Evolutionary conservation across 2,113 vertebrate species (phyloP).

Genomic region (Ageneiosus marmoratus): DNA sequence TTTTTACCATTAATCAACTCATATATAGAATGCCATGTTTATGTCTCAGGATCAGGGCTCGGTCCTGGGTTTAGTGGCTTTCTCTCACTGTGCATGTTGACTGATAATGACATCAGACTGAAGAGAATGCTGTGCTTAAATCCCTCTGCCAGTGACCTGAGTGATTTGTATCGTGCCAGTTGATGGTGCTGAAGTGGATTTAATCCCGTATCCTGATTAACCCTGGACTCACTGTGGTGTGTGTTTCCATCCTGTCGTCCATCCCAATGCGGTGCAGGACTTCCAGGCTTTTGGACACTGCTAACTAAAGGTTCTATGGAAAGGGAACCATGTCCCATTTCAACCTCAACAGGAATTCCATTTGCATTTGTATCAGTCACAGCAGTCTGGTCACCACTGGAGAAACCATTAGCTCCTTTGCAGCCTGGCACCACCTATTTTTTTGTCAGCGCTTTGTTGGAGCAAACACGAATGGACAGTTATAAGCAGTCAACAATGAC

Average conservation of each 20-base stretch:
- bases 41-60: background rate
- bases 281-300: conserved; percentile 1
- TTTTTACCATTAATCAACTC: conserved; percentile 34
- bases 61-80: background rate
- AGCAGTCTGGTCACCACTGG: conserved; percentile 49
- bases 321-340: conserved; percentile 9
- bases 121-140: background rate
- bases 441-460: background rate
- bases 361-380: conserved; percentile 39
- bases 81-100: background rate
- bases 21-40: conserved; percentile 26
- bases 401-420: conserved; percentile 55
- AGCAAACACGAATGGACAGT: background rate
- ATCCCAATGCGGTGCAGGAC: background rate
- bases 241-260: background rate
- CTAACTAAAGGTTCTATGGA: background rate
- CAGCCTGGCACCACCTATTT: conserved; percentile 31
- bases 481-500: background rate
- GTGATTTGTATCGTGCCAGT: background rate
- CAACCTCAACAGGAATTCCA: conserved; percentile 28
- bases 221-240: background rate
- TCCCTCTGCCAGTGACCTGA: background rate
- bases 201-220: background rate
- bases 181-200: background rate
- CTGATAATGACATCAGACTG: background rate